Base-by-base conservation (phyloP, 2,113 vertebrate genomes). In the Montifringilla adamsi region DNA sequence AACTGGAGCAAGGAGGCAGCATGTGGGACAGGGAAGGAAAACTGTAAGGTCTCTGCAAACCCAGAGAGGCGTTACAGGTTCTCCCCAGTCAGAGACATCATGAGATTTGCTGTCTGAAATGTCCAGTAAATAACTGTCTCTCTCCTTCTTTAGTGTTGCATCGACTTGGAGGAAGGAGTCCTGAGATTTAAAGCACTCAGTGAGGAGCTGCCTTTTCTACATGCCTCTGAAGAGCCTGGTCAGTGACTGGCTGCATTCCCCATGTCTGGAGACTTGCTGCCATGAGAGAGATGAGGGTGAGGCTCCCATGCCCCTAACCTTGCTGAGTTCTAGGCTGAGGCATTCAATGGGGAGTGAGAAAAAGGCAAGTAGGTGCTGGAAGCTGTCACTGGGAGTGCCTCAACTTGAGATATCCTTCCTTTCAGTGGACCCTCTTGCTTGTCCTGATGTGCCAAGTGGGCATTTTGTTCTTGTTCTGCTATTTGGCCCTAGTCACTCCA, bases 161-260 rank as follows among this genome's bases (percentile, higher is more conserved):
- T 99, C 43, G 99, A 99, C 97, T 97, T 99, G 97, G 98, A 98
- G 60, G 96, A 86, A 21, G 98, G 97, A 80, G 97, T 98, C 63
- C 97, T 99, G 95, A 97, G 97, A 78, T 97, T 98, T 89, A 97
- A 97, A 90, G 97, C 97, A 68, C 97, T 97, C 10, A 97, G 92
- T 74, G 97, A 98, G 73, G 98, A 99, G 94, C 97, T 99, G 92
- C 98, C 98, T 87, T 99, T 99, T 97, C 95, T 99, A 94, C 98
- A 97, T n/a, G 81, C 72, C 60, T 62, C 94, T 58, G 96, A 96
- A 68, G 97, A 97, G 31, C 95, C 94, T 35, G 96, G 83, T 73
- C 97, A 96, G 94, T 97, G 95, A 98, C 75, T 85, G 85, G 33
- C 62, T 33, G n/a, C 62, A 33, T 66, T 39, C 59, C 84, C 56